Percentiles rank a stretch among this genome's conserved stretches.
phyloP scores from a whole-genome alignment of 2,113 vertebrate genomes.

The Eulacestoma nigropectus region DNA sequence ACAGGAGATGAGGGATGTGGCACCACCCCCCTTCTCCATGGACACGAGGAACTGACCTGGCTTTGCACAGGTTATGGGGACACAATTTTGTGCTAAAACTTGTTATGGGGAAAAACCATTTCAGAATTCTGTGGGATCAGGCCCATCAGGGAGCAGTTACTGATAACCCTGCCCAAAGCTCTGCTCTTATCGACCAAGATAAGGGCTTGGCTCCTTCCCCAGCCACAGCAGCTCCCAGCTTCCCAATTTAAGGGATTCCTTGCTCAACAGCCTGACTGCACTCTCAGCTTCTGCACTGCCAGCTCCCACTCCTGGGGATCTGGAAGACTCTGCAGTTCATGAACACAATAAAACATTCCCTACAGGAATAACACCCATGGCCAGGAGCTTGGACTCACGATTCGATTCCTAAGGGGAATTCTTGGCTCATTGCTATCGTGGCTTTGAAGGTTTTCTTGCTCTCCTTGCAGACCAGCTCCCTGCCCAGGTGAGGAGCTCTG shows the following conservation, averaged over 20 bases:
- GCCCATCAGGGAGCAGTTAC: not conserved
- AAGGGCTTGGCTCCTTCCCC: not conserved
- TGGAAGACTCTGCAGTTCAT: fast-evolving
- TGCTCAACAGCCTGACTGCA: not conserved
- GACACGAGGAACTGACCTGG: not conserved
- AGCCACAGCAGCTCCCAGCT: not conserved
- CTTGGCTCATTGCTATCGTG: conserved; percentile 98
- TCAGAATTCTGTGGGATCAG: not conserved
- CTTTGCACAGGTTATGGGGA: not conserved
- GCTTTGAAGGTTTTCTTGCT: conserved; percentile 99
- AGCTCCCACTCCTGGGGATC: not conserved
- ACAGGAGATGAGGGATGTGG: not conserved
- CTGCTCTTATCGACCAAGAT: not conserved
- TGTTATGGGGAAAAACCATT: fast-evolving
- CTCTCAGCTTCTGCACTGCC: not conserved
- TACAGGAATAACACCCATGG: fast-evolving
- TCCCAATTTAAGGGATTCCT: not conserved
- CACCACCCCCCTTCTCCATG: fast-evolving
- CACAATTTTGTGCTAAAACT: not conserved
- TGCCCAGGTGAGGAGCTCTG: conserved; percentile 94
- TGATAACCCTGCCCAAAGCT: not conserved
- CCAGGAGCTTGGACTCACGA: conserved; percentile 79
- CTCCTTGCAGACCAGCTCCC: conserved; percentile 97
- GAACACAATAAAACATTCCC: fast-evolving
- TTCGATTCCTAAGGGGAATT: conserved; percentile 94